A percentile compares a stretch with the other conserved stretches of the same genome.
Evolutionary conservation across 2,888 invertebrate genomes (phyloP).

Genomic region (Leptogaster cylindrica): DNA sequence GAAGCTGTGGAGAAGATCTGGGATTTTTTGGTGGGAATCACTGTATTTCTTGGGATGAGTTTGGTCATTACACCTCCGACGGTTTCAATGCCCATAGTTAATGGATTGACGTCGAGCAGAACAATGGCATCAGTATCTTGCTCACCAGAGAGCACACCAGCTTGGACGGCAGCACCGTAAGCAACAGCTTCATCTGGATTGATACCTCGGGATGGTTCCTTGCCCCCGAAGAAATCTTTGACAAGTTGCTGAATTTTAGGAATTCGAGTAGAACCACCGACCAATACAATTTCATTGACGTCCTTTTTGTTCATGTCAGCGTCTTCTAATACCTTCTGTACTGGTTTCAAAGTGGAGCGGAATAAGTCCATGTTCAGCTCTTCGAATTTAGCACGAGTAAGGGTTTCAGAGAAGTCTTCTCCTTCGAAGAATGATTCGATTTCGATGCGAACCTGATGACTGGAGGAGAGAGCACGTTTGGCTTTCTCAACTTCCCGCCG

Average conservation of each 20-base stretch:
- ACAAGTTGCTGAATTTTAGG: conserved; percentile 95
- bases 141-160: conserved; percentile 94
- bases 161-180: conserved; percentile 98
- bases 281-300: conserved; percentile 97
- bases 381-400: conserved; percentile 98
- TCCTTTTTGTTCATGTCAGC: conserved; percentile 99
- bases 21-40: conserved; percentile 98
- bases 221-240: conserved; percentile 95
- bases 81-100: conserved; percentile 99
- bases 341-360: conserved; percentile 92
- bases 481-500: conserved; percentile 98
- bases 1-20: conserved; percentile 99
- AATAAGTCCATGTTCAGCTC: conserved; percentile 94
- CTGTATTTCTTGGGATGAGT: conserved; percentile 96
- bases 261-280: conserved; percentile 98
- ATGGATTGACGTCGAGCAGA: conserved; percentile 95
- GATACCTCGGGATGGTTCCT: conserved; percentile 97
- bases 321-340: conserved; percentile 95
- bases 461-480: conserved; percentile 90
- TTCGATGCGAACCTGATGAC: conserved; percentile 95
- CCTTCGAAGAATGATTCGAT: conserved; percentile 98
- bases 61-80: conserved; percentile 99
- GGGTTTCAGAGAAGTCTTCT: conserved; percentile 96
- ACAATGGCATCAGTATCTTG: conserved; percentile 97
- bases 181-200: conserved; percentile 99